These are phyloP conservation scores for Actinia equina DNA, from an alignment of 64 coral and sea anemone species.

Conservation along the genomic window DNA sequence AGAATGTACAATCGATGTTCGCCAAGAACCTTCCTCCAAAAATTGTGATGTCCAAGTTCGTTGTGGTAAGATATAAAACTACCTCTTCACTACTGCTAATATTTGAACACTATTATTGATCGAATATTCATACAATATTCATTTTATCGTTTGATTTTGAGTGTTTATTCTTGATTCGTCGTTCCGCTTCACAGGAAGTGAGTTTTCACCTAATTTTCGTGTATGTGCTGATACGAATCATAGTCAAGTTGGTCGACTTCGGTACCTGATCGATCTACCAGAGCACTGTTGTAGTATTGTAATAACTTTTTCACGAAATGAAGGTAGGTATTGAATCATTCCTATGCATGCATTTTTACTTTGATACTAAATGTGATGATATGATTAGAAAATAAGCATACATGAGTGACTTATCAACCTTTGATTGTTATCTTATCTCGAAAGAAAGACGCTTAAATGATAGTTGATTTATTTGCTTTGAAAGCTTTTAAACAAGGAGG, in stretches of 20 bases:
- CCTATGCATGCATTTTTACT: background rate
- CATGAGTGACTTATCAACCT: no score
- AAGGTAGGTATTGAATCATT: conserved; percentile 27
- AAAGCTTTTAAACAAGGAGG: no score
- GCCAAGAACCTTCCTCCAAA: background rate
- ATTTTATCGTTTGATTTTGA: no score
- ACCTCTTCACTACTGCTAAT: no score
- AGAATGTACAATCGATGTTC: conserved; percentile 42
- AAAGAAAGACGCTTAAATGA: no score
- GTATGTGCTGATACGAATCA: conserved; percentile 40
- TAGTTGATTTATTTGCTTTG: no score
- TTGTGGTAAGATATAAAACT: conserved; percentile 10
- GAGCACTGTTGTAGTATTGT: conserved; percentile 49
- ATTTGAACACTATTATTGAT: background rate
- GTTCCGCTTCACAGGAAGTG: conserved; percentile 22
- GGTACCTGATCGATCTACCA: conserved; percentile 54
- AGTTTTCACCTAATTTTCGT: conserved; percentile 45
- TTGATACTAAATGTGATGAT: no score
- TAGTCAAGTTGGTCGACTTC: conserved; percentile 49
- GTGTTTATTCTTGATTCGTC: background rate
- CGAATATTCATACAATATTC: no score
- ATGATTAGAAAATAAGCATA: no score
- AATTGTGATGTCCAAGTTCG: conserved; percentile 39
- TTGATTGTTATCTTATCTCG: no score
- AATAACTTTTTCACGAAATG: conserved; percentile 28